These are phyloP conservation scores for Dorcus hopei DNA, from an alignment of 2,888 invertebrate species.

Conservation along the genomic window DNA sequence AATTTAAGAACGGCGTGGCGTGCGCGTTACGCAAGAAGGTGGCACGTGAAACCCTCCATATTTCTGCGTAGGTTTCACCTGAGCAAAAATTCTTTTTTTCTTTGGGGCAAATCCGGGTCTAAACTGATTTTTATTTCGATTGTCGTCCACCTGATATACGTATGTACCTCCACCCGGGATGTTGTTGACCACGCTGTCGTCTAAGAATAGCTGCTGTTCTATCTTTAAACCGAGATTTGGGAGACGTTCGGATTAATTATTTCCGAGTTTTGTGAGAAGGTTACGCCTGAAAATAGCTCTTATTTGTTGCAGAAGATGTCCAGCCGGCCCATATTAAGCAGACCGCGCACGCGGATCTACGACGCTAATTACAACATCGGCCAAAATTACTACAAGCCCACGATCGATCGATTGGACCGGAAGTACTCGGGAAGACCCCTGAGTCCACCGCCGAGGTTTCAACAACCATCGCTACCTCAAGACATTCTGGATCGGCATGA, in stretches of 20 bases:
- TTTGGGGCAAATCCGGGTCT: too few relatives aligned
- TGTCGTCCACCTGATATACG: too few relatives aligned
- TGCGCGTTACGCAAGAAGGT: too few relatives aligned
- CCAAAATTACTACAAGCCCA: constrained; percentile 77
- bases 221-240: constrained; percentile 31
- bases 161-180: constrained; percentile 20
- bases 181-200: constrained; percentile 27
- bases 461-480: constrained; percentile 29
- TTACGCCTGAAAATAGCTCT: neutral
- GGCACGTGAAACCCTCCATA: too few relatives aligned
- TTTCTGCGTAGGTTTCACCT: too few relatives aligned
- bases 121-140: too few relatives aligned
- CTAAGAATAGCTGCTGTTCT: constrained; percentile 36
- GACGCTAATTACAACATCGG: constrained; percentile 84
- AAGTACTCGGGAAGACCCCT: constrained; percentile 59
- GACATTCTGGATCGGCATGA: constrained; percentile 48
- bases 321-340: constrained; percentile 44
- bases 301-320: constrained; percentile 35
- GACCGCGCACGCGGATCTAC: constrained; percentile 78
- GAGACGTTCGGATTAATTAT: constrained; percentile 7
- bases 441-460: constrained; percentile 37
- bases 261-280: neutral
- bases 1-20: too few relatives aligned
- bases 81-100: too few relatives aligned
- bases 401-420: constrained; percentile 71